These are phyloP conservation scores for Rhabdomys dilectus DNA, from an alignment of 2,113 vertebrate genomes.

Conservation along the genomic window DNA sequence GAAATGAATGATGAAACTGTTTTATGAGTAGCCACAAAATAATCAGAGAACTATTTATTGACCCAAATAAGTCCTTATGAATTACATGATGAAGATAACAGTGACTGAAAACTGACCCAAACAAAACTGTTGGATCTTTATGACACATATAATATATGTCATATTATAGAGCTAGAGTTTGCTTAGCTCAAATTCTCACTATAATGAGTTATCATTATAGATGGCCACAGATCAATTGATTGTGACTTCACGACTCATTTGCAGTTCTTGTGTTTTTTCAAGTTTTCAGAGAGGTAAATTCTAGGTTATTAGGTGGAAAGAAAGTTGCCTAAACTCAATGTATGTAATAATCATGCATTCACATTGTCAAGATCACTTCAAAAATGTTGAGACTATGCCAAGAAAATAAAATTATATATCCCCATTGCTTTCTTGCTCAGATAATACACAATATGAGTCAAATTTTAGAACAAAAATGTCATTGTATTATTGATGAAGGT, in stretches of 20 bases:
- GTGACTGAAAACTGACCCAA: neutral
- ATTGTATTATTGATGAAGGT: neutral
- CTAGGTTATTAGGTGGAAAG: neutral
- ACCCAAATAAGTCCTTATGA: neutral
- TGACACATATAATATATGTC: neutral
- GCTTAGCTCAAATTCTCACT: neutral
- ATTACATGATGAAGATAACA: neutral
- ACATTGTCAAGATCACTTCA: neutral
- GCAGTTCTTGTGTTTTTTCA: neutral
- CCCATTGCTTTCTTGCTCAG: neutral
- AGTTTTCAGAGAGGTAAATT: neutral
- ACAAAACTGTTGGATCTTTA: neutral
- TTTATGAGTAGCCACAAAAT: conserved; percentile 25
- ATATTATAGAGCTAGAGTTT: neutral
- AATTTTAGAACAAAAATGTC: neutral
- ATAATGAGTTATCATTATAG: neutral
- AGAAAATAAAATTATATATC: neutral
- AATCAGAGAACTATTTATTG: conserved; percentile 3
- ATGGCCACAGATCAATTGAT: neutral
- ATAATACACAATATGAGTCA: neutral
- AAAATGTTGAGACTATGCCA: neutral
- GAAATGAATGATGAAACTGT: neutral
- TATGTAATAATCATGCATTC: neutral
- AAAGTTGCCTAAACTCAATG: neutral
- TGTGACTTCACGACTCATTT: neutral